These are phyloP conservation scores for Ecdyonurus torrentis DNA, from an alignment of 2,888 invertebrate genomes.

Conservation along the genomic window DNA sequence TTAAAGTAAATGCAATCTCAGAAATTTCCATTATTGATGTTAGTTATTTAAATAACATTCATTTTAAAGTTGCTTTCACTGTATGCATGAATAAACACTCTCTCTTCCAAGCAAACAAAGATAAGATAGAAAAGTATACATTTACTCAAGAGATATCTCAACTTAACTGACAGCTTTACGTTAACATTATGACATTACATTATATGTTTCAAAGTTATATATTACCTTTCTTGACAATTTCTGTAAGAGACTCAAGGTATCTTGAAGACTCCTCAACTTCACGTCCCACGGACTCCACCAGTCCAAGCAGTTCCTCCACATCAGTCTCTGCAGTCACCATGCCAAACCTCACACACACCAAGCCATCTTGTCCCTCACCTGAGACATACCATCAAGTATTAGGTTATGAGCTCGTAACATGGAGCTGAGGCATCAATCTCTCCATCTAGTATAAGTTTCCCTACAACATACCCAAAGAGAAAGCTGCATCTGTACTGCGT, in stretches of 20 bases:
- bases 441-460: conserved; percentile 1
- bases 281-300: conserved; percentile 74
- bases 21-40: no score
- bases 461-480: conserved; percentile 67
- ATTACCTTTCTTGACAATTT: conserved; percentile 72
- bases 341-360: conserved; percentile 83
- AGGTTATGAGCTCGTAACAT: no score
- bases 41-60: no score
- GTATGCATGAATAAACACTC: no score
- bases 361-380: conserved; percentile 72
- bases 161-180: background rate
- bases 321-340: conserved; percentile 96
- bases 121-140: background rate
- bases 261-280: conserved; percentile 88
- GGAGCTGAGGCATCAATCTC: background rate
- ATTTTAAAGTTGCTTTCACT: no score
- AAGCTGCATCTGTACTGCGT: conserved; percentile 83
- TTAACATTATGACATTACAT: background rate
- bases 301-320: conserved; percentile 69
- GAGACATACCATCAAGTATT: conserved; percentile 5
- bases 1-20: no score
- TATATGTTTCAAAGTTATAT: background rate
- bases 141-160: background rate
- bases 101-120: no score
- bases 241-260: conserved; percentile 86